These are phyloP conservation scores for Apodemia mormo DNA, from an alignment of 2,888 invertebrate genomes.

Conservation along the genomic window DNA sequence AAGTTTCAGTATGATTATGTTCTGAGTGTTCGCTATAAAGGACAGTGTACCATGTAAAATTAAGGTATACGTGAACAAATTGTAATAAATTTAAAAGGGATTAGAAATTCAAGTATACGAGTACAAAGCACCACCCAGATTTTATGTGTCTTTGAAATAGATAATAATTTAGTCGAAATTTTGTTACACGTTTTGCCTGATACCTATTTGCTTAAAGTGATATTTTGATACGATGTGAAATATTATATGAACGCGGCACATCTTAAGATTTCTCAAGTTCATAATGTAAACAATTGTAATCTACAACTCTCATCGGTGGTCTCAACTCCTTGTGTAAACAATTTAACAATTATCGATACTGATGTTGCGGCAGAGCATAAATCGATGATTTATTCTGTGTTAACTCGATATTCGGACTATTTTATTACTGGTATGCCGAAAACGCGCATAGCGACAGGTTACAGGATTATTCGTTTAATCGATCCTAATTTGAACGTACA, in stretches of 20 bases:
- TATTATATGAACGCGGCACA: slow-evolving; percentile 21
- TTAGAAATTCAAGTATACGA: background rate
- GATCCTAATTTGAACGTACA: slow-evolving; percentile 14
- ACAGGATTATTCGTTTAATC: slow-evolving; percentile 12
- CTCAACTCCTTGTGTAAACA: background rate
- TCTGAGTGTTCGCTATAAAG: background rate
- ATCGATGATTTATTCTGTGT: background rate
- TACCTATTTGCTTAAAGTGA: background rate
- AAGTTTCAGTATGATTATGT: slow-evolving; percentile 24
- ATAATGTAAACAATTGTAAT: background rate
- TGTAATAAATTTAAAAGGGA: background rate
- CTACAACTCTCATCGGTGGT: too few relatives aligned
- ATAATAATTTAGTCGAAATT: too few relatives aligned
- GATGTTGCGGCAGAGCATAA: slow-evolving; percentile 8
- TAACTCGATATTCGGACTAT: slow-evolving; percentile 5
- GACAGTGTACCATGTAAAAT: background rate
- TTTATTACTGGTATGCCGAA: slow-evolving; percentile 18
- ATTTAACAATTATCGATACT: slow-evolving; percentile 10
- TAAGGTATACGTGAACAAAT: background rate
- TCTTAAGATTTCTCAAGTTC: slow-evolving; percentile 6
- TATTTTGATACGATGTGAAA: slow-evolving; percentile 29
- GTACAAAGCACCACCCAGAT: too few relatives aligned
- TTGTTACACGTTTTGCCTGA: too few relatives aligned
- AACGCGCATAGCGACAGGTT: slow-evolving; percentile 20
- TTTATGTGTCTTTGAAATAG: too few relatives aligned